Evolutionary conservation across 2,888 invertebrate genomes (phyloP).

Genomic region (Serrognathus titanus): DNA sequence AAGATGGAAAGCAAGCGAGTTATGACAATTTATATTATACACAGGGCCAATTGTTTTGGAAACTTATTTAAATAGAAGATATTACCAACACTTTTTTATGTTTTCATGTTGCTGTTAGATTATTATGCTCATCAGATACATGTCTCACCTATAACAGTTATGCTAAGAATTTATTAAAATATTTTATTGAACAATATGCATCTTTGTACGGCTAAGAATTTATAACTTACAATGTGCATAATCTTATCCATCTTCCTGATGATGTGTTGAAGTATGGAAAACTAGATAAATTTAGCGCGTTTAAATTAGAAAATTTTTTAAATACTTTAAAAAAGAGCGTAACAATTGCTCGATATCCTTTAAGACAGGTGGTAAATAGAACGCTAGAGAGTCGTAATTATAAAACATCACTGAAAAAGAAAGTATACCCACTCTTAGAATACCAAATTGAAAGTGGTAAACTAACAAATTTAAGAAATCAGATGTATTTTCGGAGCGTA

Average conservation of each 20-base stretch:
- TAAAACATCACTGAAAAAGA: too few species aligned
- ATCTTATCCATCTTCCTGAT: constrained; percentile 21
- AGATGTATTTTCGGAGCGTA: too few species aligned
- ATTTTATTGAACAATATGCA: constrained; percentile 5
- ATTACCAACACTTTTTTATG: constrained; percentile 18
- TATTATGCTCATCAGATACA: neutral
- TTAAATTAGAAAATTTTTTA: constrained; percentile 25
- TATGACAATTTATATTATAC: constrained; percentile 26
- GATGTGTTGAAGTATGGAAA: constrained; percentile 18
- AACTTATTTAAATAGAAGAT: constrained; percentile 10
- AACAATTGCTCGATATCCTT: constrained; percentile 11
- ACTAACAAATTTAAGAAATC: too few species aligned
- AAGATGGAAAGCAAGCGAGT: constrained; percentile 29
- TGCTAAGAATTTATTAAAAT: neutral
- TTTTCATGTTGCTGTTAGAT: constrained; percentile 9
- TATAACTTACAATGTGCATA: constrained; percentile 23
- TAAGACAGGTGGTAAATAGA: constrained; percentile 14
- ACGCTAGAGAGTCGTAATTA: neutral
- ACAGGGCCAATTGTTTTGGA: constrained; percentile 26
- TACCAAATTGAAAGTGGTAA: too few species aligned
- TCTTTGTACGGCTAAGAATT: constrained; percentile 7
- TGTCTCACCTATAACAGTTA: neutral
- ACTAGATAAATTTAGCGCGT: constrained; percentile 24
- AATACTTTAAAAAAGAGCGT: constrained; percentile 13
- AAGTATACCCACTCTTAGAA: too few species aligned